Evolutionary conservation across 1,140 invertebrate genomes (phyloP).

Genomic region (Drosophila ficusphila): DNA sequence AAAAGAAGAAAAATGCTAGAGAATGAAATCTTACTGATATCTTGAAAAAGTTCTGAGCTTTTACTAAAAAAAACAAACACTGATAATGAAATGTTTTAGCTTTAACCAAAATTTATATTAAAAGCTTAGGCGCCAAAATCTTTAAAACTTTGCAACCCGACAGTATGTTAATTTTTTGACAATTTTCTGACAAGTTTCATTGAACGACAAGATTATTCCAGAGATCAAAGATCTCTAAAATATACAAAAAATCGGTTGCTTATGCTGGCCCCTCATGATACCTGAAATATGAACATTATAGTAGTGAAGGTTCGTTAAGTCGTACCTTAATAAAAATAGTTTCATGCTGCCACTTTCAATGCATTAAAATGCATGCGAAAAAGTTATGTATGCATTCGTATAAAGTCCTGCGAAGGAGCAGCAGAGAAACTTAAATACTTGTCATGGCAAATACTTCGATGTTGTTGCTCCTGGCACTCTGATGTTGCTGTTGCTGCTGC

Average conservation of each 20-base stretch:
- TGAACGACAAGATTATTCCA: constrained; percentile 8
- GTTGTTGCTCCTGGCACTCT: constrained; percentile 17
- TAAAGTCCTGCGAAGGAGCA: constrained; percentile 15
- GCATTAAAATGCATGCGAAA: constrained; percentile 60
- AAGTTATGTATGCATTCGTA: constrained; percentile 43
- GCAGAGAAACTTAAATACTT: constrained; percentile 69
- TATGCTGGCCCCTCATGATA: not conserved
- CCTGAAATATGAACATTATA: no score
- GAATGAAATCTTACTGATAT: no score
- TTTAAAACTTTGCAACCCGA: no score
- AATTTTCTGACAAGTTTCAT: not conserved
- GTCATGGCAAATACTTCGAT: constrained; percentile 62
- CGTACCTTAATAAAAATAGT: constrained; percentile 26
- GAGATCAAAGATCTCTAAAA: constrained; percentile 1
- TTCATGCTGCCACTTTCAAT: constrained; percentile 31
- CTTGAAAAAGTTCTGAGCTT: no score
- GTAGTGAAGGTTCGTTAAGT: constrained; percentile 22
- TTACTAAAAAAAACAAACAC: no score
- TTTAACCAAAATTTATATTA: no score
- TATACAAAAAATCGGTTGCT: constrained; percentile 7
- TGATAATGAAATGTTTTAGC: no score
- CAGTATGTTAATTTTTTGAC: no score
- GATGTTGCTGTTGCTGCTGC: constrained; percentile 19
- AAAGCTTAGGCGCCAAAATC: no score
- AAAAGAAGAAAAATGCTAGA: no score